Evolutionary conservation across 1,140 invertebrate species (phyloP).

Genomic region (Tetramorium parvispinum): DNA sequence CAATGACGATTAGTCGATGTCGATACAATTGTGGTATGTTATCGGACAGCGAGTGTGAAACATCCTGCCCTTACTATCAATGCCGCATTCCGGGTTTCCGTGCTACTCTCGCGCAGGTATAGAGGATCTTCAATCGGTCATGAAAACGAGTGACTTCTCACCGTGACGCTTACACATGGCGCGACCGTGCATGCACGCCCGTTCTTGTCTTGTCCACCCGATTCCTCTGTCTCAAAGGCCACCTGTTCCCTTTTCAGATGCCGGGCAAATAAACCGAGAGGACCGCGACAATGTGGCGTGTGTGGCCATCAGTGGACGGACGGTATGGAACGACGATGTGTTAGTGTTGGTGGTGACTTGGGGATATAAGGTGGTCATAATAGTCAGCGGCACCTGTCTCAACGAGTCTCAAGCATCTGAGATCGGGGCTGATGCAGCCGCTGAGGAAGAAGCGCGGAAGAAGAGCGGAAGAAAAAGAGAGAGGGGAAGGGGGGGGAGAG

Average conservation of each 20-base stretch:
- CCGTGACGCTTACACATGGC: constrained; percentile 72
- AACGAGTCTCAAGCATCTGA: constrained; percentile 67
- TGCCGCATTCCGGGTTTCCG: not conserved
- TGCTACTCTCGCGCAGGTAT: constrained; percentile 15
- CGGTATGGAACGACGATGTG: constrained; percentile 36
- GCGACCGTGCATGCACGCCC: constrained; percentile 37
- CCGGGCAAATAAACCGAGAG: constrained; percentile 74
- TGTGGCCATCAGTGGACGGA: constrained; percentile 54
- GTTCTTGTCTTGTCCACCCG: constrained; percentile 53
- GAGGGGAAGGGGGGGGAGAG: not conserved
- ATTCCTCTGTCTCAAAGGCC: constrained; percentile 70
- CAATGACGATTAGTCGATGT: not conserved
- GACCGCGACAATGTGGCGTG: constrained; percentile 72
- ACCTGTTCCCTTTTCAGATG: constrained; percentile 75
- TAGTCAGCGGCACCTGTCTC: constrained; percentile 77
- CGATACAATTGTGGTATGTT: not conserved
- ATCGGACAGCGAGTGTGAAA: not conserved
- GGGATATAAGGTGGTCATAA: constrained; percentile 75
- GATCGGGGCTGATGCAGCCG: constrained; percentile 72
- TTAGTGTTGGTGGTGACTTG: constrained; percentile 66
- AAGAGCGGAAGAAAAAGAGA: constrained; percentile 15
- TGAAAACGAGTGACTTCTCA: constrained; percentile 51
- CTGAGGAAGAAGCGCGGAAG: constrained; percentile 61
- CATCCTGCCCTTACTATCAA: not conserved
- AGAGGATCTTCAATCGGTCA: constrained; percentile 18